phyloP scores from a whole-genome alignment of 92 coral and sea anemone genomes.

The Blastomussa wellsi region DNA sequence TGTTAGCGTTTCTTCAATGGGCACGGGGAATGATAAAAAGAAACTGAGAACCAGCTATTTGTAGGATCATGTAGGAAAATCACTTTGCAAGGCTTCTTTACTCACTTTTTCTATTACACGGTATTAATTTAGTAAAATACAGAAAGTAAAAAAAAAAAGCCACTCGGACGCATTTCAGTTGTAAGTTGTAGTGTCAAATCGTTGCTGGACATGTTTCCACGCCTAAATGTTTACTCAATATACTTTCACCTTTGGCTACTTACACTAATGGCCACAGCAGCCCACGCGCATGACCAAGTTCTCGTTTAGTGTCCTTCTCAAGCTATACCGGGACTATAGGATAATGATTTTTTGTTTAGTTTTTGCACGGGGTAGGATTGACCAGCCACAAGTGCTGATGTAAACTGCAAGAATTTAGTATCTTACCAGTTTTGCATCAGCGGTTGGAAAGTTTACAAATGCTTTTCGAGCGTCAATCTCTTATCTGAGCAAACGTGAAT shows the following conservation, averaged over 20 bases:
- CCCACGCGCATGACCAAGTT: not conserved
- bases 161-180: not conserved
- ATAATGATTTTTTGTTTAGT: no score
- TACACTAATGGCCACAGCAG: not conserved
- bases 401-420: no score
- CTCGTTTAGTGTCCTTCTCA: not conserved
- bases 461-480: not conserved
- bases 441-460: no score
- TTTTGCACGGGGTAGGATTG: no score
- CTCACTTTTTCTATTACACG: not conserved
- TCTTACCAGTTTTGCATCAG: not conserved
- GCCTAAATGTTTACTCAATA: not conserved
- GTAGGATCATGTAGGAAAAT: not conserved
- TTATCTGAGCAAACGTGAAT: not conserved
- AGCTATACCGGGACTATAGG: not conserved
- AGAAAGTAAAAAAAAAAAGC: not conserved
- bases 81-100: not conserved
- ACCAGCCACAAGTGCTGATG: no score
- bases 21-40: not conserved
- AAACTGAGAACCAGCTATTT: not conserved
- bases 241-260: not conserved
- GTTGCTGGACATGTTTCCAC: not conserved
- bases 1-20: not conserved
- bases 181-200: not conserved
- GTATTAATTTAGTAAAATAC: not conserved